These are phyloP conservation scores for Megathymus violae DNA, from an alignment of 1,140 invertebrate species.

Conservation along the genomic window DNA sequence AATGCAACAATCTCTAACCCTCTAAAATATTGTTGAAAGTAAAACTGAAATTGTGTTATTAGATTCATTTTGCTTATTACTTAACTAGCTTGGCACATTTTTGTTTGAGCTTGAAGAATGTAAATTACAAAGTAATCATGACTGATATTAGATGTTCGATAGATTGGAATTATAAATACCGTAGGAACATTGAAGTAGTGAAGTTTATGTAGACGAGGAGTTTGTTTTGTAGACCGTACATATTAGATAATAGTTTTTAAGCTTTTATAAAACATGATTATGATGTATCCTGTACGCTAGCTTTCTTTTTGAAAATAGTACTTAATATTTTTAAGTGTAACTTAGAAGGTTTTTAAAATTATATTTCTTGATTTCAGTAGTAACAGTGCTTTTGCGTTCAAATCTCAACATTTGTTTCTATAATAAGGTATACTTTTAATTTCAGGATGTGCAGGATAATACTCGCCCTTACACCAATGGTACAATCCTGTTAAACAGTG, in stretches of 20 bases:
- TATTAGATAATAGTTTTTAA: background rate
- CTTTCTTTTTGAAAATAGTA: background rate
- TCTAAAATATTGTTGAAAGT: slow-evolving; percentile 4
- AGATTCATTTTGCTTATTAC: slow-evolving; percentile 21
- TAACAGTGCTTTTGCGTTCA: background rate
- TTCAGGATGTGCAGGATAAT: slow-evolving; percentile 75
- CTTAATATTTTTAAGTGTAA: no score
- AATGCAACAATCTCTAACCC: no score
- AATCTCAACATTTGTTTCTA: background rate
- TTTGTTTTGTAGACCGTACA: background rate
- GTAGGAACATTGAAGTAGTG: slow-evolving; percentile 8
- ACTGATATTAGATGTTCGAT: slow-evolving; percentile 1
- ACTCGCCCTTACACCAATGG: slow-evolving; percentile 78
- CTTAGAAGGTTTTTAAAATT: no score
- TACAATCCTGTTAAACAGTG: slow-evolving; percentile 65
- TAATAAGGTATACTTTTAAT: slow-evolving; percentile 29
- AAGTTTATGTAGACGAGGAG: background rate
- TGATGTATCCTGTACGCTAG: background rate
- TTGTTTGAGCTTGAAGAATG: slow-evolving; percentile 10
- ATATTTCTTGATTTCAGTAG: no score
- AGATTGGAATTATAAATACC: background rate
- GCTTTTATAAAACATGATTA: background rate
- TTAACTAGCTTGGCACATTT: slow-evolving; percentile 16
- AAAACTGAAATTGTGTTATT: slow-evolving; percentile 3
- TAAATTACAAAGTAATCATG: background rate